phyloP scores from a whole-genome alignment of 2,888 invertebrate species.

The Nineta flava region DNA sequence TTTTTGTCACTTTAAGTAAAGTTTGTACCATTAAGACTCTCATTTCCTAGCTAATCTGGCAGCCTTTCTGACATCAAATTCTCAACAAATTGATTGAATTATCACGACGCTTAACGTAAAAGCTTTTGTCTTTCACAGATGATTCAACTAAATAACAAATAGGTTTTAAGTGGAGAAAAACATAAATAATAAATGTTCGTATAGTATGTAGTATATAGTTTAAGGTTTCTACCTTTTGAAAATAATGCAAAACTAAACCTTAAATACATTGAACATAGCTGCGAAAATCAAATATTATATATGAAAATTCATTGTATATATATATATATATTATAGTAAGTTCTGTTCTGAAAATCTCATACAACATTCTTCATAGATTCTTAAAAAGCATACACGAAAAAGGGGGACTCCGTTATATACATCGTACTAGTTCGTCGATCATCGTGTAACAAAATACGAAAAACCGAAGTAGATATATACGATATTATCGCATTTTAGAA shows the following conservation, averaged over 20 bases:
- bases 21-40: too few species aligned
- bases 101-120: too few species aligned
- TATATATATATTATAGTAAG: not conserved
- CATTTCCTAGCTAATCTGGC: too few species aligned
- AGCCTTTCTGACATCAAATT: too few species aligned
- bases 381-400: not conserved
- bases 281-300: not conserved
- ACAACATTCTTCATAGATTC: slow-evolving; percentile 4
- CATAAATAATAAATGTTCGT: not conserved
- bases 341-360: not conserved
- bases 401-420: not conserved
- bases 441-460: not conserved
- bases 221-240: not conserved
- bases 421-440: not conserved
- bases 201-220: too few species aligned
- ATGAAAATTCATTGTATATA: too few species aligned
- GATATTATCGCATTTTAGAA: not conserved
- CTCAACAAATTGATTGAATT: too few species aligned
- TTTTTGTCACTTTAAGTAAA: too few species aligned
- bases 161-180: not conserved
- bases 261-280: not conserved
- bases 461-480: not conserved
- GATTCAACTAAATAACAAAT: too few species aligned
- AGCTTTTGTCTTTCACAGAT: too few species aligned
- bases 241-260: not conserved